Evolutionary conservation across 2,888 invertebrate genomes (phyloP).

Genomic region (Leptopilina drosophilae): DNA sequence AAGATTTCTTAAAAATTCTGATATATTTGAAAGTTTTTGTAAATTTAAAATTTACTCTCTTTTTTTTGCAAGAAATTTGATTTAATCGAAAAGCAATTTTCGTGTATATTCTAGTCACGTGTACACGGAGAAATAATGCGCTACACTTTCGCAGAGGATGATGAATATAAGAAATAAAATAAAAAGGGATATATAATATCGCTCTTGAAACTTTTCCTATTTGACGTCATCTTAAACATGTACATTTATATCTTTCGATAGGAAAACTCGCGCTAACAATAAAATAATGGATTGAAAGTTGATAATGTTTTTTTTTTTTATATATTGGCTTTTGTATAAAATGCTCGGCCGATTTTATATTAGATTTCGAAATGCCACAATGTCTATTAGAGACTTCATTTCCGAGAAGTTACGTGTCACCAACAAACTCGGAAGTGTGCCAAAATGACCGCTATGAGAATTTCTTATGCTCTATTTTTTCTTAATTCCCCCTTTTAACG

Average conservation of each 20-base stretch:
- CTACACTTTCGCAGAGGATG: no score
- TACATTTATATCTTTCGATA: background rate
- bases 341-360: background rate
- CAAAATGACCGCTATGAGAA: background rate
- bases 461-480: background rate
- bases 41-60: no score
- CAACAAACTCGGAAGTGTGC: slow-evolving; percentile 10
- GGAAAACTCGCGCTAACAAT: background rate
- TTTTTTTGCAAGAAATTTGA: no score
- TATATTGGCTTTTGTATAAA: no score
- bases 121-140: no score
- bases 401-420: slow-evolving; percentile 18
- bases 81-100: no score
- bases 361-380: slow-evolving; percentile 19
- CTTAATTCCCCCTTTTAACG: background rate
- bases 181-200: background rate
- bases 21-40: no score
- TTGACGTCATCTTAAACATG: background rate
- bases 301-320: no score
- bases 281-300: background rate
- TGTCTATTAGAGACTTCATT: slow-evolving; percentile 23
- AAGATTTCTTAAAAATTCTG: no score
- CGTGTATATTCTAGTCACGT: no score
- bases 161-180: no score
- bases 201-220: background rate